phyloP scores from a whole-genome alignment of 2,113 vertebrate species.

The Parus major region DNA sequence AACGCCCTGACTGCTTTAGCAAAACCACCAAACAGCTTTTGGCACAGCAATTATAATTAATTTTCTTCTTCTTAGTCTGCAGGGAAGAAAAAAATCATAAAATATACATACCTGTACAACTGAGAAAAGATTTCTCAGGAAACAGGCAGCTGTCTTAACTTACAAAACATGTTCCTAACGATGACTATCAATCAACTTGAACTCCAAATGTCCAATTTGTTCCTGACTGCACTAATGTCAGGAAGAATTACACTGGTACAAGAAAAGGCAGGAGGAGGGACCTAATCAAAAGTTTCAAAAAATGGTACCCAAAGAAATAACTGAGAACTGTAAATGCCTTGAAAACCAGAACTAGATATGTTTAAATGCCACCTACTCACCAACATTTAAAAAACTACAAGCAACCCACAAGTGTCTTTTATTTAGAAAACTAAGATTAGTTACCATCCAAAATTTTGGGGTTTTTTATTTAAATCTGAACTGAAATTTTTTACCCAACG shows the following conservation, averaged over 20 bases:
- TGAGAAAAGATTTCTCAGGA: background rate
- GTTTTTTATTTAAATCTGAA: background rate
- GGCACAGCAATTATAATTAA: background rate
- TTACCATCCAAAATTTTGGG: background rate
- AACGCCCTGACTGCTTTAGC: background rate
- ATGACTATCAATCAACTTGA: background rate
- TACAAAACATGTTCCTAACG: background rate
- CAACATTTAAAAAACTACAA: background rate
- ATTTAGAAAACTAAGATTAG: constrained; percentile 34
- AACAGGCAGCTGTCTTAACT: background rate
- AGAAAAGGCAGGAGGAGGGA: background rate
- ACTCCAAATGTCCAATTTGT: background rate
- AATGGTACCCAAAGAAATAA: background rate
- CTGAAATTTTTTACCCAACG: background rate
- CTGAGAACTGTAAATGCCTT: background rate
- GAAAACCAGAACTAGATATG: background rate
- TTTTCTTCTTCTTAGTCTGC: background rate
- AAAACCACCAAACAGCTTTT: background rate
- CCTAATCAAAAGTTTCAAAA: background rate
- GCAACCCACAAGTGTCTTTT: constrained; percentile 6
- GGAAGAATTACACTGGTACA: background rate
- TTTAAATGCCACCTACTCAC: constrained; percentile 23
- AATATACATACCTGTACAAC: background rate
- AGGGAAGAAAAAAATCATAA: background rate
- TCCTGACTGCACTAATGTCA: background rate